These are phyloP conservation scores for Pseudopleuronectes americanus DNA, from an alignment of 2,797 vertebrate species.

Conservation along the genomic window DNA sequence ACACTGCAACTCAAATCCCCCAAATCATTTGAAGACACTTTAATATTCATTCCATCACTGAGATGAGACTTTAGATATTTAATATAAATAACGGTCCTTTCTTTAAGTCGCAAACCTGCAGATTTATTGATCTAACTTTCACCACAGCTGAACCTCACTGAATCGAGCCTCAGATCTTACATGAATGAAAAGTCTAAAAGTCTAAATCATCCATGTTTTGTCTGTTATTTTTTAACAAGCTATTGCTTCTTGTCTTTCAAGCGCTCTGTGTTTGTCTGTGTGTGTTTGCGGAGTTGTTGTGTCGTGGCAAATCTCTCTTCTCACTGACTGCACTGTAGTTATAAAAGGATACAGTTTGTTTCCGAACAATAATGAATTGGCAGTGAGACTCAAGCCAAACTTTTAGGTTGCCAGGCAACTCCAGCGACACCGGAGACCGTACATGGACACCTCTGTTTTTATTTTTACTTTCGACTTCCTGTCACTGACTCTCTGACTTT, in stretches of 20 bases:
- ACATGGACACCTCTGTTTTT: constrained; percentile 54
- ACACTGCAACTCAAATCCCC: too few species aligned
- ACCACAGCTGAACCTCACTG: constrained; percentile 1
- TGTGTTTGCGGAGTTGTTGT: constrained; percentile 7
- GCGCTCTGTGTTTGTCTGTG: background rate
- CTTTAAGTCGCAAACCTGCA: background rate
- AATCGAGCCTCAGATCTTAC: constrained; percentile 8
- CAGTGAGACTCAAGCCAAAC: constrained; percentile 60
- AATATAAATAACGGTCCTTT: too few species aligned
- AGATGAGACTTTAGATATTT: too few species aligned
- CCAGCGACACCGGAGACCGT: constrained; percentile 38
- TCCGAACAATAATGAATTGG: constrained; percentile 65
- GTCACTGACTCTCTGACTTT: constrained; percentile 26
- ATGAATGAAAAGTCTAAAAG: constrained; percentile 22
- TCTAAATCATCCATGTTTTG: constrained; percentile 15
- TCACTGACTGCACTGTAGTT: constrained; percentile 45
- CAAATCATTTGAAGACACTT: too few species aligned
- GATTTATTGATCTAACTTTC: background rate
- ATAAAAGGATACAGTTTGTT: constrained; percentile 65
- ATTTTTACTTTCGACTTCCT: constrained; percentile 42
- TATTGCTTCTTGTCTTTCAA: constrained; percentile 30
- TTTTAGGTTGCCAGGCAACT: constrained; percentile 71
- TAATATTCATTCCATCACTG: too few species aligned
- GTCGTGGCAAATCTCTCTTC: constrained; percentile 25
- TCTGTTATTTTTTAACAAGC: constrained; percentile 44